A percentile compares a stretch with the other conserved stretches of the same genome.
phyloP scores from a whole-genome alignment of 1,140 invertebrate species.

The Sipha flava region DNA sequence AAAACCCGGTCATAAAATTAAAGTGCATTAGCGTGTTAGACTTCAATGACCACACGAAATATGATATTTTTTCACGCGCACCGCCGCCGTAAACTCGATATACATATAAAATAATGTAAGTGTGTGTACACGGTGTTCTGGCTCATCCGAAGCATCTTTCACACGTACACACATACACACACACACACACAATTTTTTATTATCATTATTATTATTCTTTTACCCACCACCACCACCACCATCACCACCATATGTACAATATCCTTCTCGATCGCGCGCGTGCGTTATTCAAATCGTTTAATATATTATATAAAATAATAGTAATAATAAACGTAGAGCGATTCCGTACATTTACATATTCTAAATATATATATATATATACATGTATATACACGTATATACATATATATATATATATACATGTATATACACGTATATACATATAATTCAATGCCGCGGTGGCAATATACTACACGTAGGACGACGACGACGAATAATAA shows the following conservation, averaged over 20 bases:
- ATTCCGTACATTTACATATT: too few relatives aligned
- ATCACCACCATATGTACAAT: too few relatives aligned
- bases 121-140: neutral
- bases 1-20: slow-evolving; percentile 24
- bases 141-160: neutral
- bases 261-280: too few relatives aligned
- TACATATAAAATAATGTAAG: neutral
- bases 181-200: neutral
- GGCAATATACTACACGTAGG: neutral
- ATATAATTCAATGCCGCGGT: too few relatives aligned
- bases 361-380: too few relatives aligned
- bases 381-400: too few relatives aligned
- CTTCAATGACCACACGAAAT: slow-evolving; percentile 21
- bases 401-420: too few relatives aligned
- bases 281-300: too few relatives aligned
- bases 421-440: too few relatives aligned
- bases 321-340: too few relatives aligned
- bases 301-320: too few relatives aligned
- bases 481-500: neutral
- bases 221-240: neutral
- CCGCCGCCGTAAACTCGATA: neutral
- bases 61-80: slow-evolving; percentile 26
- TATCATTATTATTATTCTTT: neutral
- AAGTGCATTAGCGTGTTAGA: slow-evolving; percentile 30
- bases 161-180: neutral